Evolutionary conservation across 2,113 vertebrate genomes (phyloP), one percentile per base, ranked within the genome.

Genomic region (Hirundichthys speculiger): DNA sequence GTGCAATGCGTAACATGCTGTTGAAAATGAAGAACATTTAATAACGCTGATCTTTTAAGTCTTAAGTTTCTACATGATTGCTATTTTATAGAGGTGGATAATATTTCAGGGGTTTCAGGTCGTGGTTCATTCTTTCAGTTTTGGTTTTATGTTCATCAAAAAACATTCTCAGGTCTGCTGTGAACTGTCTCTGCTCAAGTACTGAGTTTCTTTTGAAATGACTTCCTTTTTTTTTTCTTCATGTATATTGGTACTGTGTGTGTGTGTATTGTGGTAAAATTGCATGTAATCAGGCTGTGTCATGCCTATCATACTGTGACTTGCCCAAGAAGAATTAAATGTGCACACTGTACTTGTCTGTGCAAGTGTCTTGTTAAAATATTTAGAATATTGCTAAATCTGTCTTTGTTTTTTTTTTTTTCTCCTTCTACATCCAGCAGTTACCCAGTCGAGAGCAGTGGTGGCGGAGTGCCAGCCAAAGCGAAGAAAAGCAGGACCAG

Each of bases 381-480:
- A 14, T 62, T 34, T 45, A 5, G 8, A 11, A 15, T 49, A 3
- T 46, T 24, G 1, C 38, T 75, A n/a, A 73, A 49, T 19, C 4
- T 13, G 1, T 15, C 4, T 10, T 7, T n/a, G 16, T 42, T 22
- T 48, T 19, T 30, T 15, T 21, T 38, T 7, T 12, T 18, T 4
- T 0, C 2, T 15, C 7, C 14, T 4, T 5, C 1, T 3, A n/a
- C 59, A 0, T 76, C 12, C 74, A 82, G 63, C 83, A 94, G 79
- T 73, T 93, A 91, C 75, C 87, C 88, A 2, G 89, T 91, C 13
- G 92, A 93, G 18, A 69, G 83, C 54, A 80, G 84, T 21, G 75
- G 83, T 46, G 87, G 86, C 2, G 75, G 82, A 42, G 77, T 90
- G 73, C 63, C 88, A 0, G 72, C 76, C 22, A 94, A 89, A 65